Base-by-base conservation (phyloP, 2,888 invertebrate genomes). In the Micoletzkya japonica region DNA sequence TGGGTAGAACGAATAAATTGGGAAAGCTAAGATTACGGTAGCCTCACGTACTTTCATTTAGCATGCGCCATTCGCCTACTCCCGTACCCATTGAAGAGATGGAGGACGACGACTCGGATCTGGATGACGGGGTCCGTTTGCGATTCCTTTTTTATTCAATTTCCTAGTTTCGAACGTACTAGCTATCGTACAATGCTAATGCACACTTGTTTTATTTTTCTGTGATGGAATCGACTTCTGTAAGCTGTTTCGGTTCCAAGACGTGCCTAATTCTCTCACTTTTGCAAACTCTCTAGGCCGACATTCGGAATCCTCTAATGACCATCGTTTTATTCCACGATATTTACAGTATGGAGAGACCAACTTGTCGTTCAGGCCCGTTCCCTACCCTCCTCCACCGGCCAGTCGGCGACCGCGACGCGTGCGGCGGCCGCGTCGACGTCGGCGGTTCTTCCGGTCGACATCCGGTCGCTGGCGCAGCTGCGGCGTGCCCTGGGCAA, bases 361-460 rank as follows among this genome's bases (percentile, higher is more conserved):
- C 44, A 14, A 54, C 26, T 17, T 30, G 20, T 14, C 30, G 20
- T 10, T 14, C 28, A 26, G n/a, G 32, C 32, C 6, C 30, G 30
- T 32, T 32, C 30, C 57, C 20, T 10, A 14, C 44, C 20, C 4
- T 54, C 66, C 24, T 34, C 28, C 26, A 1, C 52, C 34, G 14
- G 26, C 20, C 36, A 26, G 26, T 10, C 56, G 56, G 14, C 67
- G 30, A n/a, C 28, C 28, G 6, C 66, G 39, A 7, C 60, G 54
- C 36, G 50, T 56, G 44, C 69, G n/a, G 71, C 70, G n/a, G 68
- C 76, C 20, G 60, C 73, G 0, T 73, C 76, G 4, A 73, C 74
- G 1, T 73, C 76, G 4, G 74, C 74, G 1, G 70, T 71, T 1
- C 71, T 76, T 14, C 67, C 74, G 7, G 70, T 74, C n/a, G 74